Evolutionary conservation across 2,113 vertebrate species (phyloP).

Genomic region (Pangasianodon hypophthalmus): DNA sequence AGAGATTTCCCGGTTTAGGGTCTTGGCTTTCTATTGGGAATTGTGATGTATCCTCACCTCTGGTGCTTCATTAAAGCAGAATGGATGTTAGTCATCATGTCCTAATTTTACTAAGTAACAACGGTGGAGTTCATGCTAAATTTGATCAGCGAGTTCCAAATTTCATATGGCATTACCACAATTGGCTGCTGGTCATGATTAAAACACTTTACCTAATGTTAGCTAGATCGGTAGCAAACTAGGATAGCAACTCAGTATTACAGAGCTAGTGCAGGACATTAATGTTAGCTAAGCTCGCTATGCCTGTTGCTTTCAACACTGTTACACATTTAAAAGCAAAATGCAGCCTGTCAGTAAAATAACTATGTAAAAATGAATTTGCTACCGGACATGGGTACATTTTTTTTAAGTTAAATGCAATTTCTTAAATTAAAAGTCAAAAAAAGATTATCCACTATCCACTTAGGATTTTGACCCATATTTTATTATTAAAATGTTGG

Average conservation of each 20-base stretch:
- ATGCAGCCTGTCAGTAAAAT: no score
- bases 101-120: not conserved
- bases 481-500: no score
- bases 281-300: not conserved
- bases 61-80: not conserved
- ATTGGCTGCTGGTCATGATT: not conserved
- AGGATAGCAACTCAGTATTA: not conserved
- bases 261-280: not conserved
- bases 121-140: not conserved
- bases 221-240: not conserved
- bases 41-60: not conserved
- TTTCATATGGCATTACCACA: not conserved
- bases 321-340: not conserved
- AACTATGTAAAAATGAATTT: no score
- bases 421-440: no score
- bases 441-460: not conserved
- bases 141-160: not conserved
- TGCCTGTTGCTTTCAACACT: not conserved
- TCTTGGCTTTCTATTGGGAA: slow-evolving; percentile 3
- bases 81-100: not conserved
- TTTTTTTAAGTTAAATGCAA: no score
- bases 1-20: not conserved
- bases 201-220: not conserved
- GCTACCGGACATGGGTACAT: no score
- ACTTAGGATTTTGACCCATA: not conserved